phyloP scores from a whole-genome alignment of 2,113 vertebrate species.

The Gavia stellata region DNA sequence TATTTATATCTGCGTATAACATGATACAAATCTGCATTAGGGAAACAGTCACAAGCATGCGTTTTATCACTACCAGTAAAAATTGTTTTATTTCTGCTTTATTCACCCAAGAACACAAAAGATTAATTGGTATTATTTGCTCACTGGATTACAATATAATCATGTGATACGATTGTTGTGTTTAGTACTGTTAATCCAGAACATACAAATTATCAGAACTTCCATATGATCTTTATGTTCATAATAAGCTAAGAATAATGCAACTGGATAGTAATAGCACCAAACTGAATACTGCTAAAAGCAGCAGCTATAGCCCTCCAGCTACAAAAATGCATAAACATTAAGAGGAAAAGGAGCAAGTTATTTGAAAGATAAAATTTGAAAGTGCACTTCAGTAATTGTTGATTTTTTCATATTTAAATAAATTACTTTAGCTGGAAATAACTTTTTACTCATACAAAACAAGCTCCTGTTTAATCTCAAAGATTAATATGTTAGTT shows the following conservation, averaged over 20 bases:
- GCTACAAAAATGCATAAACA: background rate
- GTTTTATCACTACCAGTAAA: background rate
- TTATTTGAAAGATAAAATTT: background rate
- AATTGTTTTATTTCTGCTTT: background rate
- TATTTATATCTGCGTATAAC: background rate
- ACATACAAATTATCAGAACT: background rate
- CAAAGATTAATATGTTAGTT: background rate
- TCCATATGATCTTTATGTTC: constrained; percentile 26
- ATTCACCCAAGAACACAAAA: background rate
- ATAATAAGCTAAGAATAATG: background rate
- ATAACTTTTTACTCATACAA: background rate
- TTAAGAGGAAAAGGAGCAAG: background rate
- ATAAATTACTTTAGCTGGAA: constrained; percentile 17
- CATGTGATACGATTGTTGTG: background rate
- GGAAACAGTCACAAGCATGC: background rate
- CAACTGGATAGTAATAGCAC: background rate
- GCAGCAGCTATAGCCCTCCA: background rate
- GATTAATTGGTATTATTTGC: background rate
- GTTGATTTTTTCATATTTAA: constrained; percentile 37
- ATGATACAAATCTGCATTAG: background rate
- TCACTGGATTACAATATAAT: constrained; percentile 8
- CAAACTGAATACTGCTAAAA: constrained; percentile 24
- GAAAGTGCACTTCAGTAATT: background rate
- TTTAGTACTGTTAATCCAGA: background rate
- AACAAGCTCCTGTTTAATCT: background rate